Percentiles rank a stretch among this genome's conserved stretches.
These are phyloP conservation scores for Seira musarum DNA, from an alignment of 2,888 invertebrate species.

Conservation along the genomic window DNA sequence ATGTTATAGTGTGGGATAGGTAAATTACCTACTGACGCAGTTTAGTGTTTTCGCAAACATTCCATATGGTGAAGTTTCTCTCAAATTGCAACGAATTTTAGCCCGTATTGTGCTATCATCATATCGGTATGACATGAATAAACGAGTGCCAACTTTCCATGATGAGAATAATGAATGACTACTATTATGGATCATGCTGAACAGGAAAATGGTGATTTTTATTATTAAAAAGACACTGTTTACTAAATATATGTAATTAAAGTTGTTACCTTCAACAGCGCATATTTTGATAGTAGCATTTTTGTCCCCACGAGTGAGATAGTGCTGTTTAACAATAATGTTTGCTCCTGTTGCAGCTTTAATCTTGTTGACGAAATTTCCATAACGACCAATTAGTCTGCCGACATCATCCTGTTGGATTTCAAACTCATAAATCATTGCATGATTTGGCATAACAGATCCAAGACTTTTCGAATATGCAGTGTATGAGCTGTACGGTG, in stretches of 20 bases:
- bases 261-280: slow-evolving; percentile 81
- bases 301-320: slow-evolving; percentile 76
- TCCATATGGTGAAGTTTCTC: too few species aligned
- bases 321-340: slow-evolving; percentile 84
- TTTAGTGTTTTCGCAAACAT: too few species aligned
- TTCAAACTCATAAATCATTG: slow-evolving; percentile 80
- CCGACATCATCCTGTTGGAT: slow-evolving; percentile 86
- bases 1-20: too few species aligned
- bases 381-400: slow-evolving; percentile 88
- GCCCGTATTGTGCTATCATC: too few species aligned
- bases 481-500: slow-evolving; percentile 53
- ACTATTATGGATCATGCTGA: too few species aligned
- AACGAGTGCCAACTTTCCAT: too few species aligned
- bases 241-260: not conserved
- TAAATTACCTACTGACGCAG: too few species aligned
- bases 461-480: slow-evolving; percentile 61
- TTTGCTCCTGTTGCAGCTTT: slow-evolving; percentile 85
- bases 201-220: too few species aligned
- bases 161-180: too few species aligned
- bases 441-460: slow-evolving; percentile 61
- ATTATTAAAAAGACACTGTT: too few species aligned
- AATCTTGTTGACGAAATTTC: slow-evolving; percentile 85
- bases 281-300: slow-evolving; percentile 86
- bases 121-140: too few species aligned
- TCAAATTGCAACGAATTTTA: too few species aligned